A percentile compares a stretch with the other conserved stretches of the same genome.
Conservation (phyloP, 2,113 vertebrate species). For the Gymnogyps californianus region DNA sequence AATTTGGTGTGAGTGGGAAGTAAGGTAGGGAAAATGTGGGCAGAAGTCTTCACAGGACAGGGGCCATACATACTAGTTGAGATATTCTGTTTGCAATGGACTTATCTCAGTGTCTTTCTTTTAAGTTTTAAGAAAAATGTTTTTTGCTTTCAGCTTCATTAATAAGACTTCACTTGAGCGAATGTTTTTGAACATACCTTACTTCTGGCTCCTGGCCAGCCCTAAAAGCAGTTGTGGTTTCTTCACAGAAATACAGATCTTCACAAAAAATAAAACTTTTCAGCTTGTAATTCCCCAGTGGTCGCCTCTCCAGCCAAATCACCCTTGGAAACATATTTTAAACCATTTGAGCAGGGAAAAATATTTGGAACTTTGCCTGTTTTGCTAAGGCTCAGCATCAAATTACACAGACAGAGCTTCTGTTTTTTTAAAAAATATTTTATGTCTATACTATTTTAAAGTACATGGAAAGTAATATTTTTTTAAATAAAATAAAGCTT, state of each 20-base stretch:
- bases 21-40: neutral
- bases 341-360: slow-evolving; percentile 69
- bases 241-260: slow-evolving; percentile 60
- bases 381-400: slow-evolving; percentile 73
- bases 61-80: neutral
- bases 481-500: slow-evolving; percentile 73
- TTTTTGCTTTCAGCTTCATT: slow-evolving; percentile 2
- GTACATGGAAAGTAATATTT: slow-evolving; percentile 67
- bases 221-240: slow-evolving; percentile 24
- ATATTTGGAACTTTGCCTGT: slow-evolving; percentile 74
- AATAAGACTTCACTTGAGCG: slow-evolving; percentile 1
- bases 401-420: slow-evolving; percentile 70
- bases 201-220: slow-evolving; percentile 20
- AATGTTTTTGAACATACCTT: slow-evolving; percentile 25
- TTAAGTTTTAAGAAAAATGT: neutral
- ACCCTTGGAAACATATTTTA: slow-evolving; percentile 73
- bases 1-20: neutral
- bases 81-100: neutral
- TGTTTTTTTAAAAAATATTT: slow-evolving; percentile 74
- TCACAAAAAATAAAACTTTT: slow-evolving; percentile 62
- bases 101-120: neutral
- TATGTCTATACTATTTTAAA: slow-evolving; percentile 75
- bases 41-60: neutral
- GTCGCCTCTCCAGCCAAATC: slow-evolving; percentile 65
- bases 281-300: slow-evolving; percentile 58